Percentiles rank a stretch among this genome's conserved stretches.
Evolutionary conservation across 2,888 invertebrate species (phyloP).

Genomic region (Synergus japonicus): DNA sequence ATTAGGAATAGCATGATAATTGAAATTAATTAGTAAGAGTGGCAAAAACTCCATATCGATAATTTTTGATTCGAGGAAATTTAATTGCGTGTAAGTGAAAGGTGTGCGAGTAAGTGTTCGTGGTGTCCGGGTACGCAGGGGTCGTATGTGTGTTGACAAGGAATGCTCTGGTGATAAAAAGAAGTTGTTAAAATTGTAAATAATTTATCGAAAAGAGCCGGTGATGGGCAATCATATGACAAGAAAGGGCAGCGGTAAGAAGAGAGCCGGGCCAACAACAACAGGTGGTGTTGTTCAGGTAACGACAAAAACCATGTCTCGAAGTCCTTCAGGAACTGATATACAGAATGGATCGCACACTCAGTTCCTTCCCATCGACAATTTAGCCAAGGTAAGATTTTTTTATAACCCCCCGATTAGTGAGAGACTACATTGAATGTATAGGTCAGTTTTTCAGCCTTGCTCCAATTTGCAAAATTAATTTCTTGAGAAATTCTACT

Average conservation of each 20-base stretch:
- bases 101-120: background rate
- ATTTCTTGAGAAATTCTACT: background rate
- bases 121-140: background rate
- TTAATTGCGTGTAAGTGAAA: background rate
- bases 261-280: constrained; percentile 21
- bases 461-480: constrained; percentile 32
- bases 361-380: constrained; percentile 86
- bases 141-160: background rate
- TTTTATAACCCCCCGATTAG: background rate
- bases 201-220: background rate
- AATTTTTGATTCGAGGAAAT: background rate
- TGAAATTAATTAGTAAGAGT: background rate
- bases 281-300: constrained; percentile 23
- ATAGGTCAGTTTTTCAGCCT: background rate
- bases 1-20: background rate
- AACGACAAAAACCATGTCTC: constrained; percentile 74
- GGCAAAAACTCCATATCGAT: background rate
- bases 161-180: constrained; percentile 26
- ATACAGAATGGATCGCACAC: constrained; percentile 82
- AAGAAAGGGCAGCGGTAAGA: constrained; percentile 33
- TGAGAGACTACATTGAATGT: background rate
- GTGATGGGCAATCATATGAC: constrained; percentile 31
- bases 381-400: constrained; percentile 84
- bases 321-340: constrained; percentile 84
- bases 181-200: background rate